Evolutionary conservation across 2,797 vertebrate genomes (phyloP), one percentile per base, ranked within the genome.

Genomic region (Rousettus madagascariensis): DNA sequence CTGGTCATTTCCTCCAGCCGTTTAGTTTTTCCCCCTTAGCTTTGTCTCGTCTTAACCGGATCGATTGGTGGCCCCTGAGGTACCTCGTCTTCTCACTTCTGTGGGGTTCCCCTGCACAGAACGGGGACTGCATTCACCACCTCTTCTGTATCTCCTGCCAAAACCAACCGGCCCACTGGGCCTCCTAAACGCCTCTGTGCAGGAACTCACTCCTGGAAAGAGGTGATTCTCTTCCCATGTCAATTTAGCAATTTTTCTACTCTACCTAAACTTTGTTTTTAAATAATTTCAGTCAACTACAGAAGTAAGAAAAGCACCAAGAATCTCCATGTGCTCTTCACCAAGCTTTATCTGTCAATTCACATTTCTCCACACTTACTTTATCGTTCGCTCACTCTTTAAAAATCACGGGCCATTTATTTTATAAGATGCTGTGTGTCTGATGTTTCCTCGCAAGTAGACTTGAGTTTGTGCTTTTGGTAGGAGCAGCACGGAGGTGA

Each of bases 181-280:
- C 20, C 1, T 19, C 8, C 3, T 6, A 22, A 33, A 46, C 16
- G 36, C 5, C 26, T 38, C 59, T 0, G 0, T 0, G 9, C 15
- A 17, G 12, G 30, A 43, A 9, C 28, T 43, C 6, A 2, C 13
- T 33, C 16, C 6, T 28, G 9, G 46, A 36, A 80, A 63, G 5
- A 2, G 33, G 53, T 0, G 0, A 4, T 63, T 20, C 6, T 30
- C 63, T 71, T 55, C 13, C 22, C 16, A 0, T 19, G 17, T 12
- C 57, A 46, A 28, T 8, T 63, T 6, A 74, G 68, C 36, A 6
- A 2, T 82, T 51, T 74, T 74, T 38, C 19, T 71, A 6, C n/a
- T 80, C 65, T 36, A 17, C n/a, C 22, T 85, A 17, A 66, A 20
- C n/a, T 36, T 57, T 77, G 43, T 38, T 77, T 20, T 36, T 20